Evolutionary conservation across 1,140 invertebrate species (phyloP).

Genomic region (Danaus plexippus): DNA sequence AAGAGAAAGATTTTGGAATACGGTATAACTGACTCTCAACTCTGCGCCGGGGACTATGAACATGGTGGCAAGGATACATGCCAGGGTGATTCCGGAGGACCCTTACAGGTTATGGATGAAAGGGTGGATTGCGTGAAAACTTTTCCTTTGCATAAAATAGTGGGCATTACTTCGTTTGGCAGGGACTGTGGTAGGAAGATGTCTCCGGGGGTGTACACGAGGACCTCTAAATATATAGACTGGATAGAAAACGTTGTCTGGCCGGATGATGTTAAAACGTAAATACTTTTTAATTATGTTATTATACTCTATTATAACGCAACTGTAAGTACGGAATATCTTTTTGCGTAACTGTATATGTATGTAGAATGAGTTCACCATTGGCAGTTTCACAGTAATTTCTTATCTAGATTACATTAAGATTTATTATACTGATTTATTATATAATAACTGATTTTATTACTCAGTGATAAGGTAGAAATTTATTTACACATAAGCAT

Average conservation of each 20-base stretch:
- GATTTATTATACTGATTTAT: no score
- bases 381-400: no score
- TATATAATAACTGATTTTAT: no score
- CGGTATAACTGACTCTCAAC: constrained; percentile 73
- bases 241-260: constrained; percentile 79
- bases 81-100: constrained; percentile 79
- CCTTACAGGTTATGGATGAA: constrained; percentile 70
- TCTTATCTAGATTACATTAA: no score
- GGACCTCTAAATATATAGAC: constrained; percentile 76
- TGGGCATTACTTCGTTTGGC: constrained; percentile 80
- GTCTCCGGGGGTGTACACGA: constrained; percentile 78
- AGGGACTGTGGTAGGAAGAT: constrained; percentile 74
- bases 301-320: no score
- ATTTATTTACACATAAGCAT: no score
- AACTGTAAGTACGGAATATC: no score
- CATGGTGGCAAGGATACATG: constrained; percentile 75
- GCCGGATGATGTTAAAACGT: constrained; percentile 33
- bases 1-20: constrained; percentile 89
- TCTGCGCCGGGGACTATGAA: constrained; percentile 75
- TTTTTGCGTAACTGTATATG: no score
- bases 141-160: constrained; percentile 65
- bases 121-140: constrained; percentile 44
- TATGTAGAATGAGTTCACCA: no score
- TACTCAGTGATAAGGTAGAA: no score
- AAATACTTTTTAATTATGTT: no score